phyloP scores from a whole-genome alignment of 2,888 invertebrate species.

The Nephrotoma flavescens region DNA sequence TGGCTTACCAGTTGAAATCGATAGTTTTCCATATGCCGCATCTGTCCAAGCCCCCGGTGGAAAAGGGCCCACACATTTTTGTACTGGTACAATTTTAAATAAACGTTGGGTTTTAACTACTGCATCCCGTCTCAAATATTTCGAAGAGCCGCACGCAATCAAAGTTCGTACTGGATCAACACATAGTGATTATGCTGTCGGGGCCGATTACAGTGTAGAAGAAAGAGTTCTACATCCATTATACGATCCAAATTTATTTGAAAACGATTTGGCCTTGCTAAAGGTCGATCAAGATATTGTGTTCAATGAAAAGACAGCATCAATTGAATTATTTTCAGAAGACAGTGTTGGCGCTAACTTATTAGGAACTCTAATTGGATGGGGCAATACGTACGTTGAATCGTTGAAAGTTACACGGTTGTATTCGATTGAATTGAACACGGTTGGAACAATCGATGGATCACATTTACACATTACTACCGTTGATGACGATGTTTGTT shows the following conservation, averaged over 20 bases:
- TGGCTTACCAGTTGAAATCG: not conserved
- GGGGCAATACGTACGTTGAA: not conserved
- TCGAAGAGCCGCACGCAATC: not conserved
- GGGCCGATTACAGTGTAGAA: not conserved
- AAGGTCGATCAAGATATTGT: not conserved
- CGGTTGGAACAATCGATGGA: not conserved
- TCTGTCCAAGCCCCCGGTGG: not conserved
- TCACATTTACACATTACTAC: not conserved
- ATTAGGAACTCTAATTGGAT: not conserved
- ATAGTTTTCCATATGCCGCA: not conserved
- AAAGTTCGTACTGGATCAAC: not conserved
- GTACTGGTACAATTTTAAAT: constrained; percentile 17
- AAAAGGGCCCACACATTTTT: not conserved
- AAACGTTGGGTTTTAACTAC: not conserved
- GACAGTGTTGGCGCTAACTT: not conserved
- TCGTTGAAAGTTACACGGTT: not conserved
- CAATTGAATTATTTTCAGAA: not conserved
- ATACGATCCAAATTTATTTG: not conserved
- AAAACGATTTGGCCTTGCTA: not conserved
- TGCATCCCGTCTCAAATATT: not conserved
- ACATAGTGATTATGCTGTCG: not conserved
- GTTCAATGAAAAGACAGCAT: not conserved
- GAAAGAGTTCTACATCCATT: not conserved
- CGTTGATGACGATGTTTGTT: not conserved
- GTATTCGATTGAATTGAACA: not conserved